A percentile compares a stretch with the other conserved stretches of the same genome.
Conservation (phyloP, 2,797 vertebrate species). For the Enteromius mattozi region DNA sequence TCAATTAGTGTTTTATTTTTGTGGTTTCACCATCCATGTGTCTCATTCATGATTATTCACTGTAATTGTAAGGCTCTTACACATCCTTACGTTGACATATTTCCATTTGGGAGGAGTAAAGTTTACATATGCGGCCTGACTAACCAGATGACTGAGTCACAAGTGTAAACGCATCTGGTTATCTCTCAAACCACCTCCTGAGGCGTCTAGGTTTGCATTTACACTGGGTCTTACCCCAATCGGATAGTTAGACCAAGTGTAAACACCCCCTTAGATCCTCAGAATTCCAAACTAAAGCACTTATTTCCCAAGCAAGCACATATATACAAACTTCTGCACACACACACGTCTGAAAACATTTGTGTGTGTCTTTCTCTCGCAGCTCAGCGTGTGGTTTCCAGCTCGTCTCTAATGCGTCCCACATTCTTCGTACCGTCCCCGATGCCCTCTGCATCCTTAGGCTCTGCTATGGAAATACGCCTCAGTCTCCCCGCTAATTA, state of each 20-base stretch:
- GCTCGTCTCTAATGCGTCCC: constrained; percentile 64
- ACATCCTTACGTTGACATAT: neutral
- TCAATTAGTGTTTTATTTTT: constrained; percentile 1
- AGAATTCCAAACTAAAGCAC: neutral
- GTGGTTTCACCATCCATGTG: neutral
- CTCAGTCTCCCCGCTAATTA: constrained; percentile 81
- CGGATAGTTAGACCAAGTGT: neutral
- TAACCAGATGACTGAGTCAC: neutral
- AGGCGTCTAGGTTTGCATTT: neutral
- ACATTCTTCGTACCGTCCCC: constrained; percentile 69
- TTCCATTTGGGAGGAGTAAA: constrained; percentile 1
- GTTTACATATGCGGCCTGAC: constrained; percentile 6
- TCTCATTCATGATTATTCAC: neutral
- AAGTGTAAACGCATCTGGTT: constrained; percentile 1
- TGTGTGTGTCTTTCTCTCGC: constrained; percentile 59
- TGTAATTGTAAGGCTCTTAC: neutral
- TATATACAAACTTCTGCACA: constrained; percentile 15
- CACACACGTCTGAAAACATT: neutral
- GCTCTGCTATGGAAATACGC: constrained; percentile 78
- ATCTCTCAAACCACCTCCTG: neutral
- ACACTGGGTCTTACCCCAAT: neutral
- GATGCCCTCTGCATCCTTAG: constrained; percentile 71
- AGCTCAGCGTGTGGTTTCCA: constrained; percentile 72
- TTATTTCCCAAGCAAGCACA: neutral
- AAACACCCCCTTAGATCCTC: neutral